These are phyloP conservation scores for Vidua chalybeata DNA, from an alignment of 2,113 vertebrate species.

Conservation along the genomic window DNA sequence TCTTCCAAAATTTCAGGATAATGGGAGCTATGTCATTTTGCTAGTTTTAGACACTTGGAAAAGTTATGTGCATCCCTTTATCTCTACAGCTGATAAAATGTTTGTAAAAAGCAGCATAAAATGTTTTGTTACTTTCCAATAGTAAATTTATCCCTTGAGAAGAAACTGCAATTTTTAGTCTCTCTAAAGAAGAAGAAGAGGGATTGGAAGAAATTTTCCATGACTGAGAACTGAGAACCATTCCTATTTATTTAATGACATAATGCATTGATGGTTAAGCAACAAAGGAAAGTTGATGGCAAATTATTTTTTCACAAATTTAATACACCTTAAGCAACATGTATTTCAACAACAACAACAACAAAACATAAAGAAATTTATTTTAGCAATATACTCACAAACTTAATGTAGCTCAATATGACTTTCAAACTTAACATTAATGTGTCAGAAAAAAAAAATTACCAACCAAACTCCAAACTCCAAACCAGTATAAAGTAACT, in stretches of 20 bases:
- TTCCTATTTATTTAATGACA: not conserved
- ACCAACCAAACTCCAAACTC: not conserved
- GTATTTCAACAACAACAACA: not conserved
- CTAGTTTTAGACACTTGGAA: not conserved
- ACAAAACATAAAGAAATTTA: not conserved
- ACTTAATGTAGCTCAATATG: not conserved
- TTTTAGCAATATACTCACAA: not conserved
- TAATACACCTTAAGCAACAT: not conserved
- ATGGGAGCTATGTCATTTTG: not conserved
- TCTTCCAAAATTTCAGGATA: not conserved
- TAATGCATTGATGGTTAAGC: not conserved
- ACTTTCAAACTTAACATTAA: not conserved
- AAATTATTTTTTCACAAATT: not conserved
- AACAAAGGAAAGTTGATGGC: not conserved
- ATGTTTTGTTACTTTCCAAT: not conserved
- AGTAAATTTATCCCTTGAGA: not conserved
- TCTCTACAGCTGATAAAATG: not conserved
- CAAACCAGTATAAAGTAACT: not conserved
- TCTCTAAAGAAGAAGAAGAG: not conserved
- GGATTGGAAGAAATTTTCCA: not conserved
- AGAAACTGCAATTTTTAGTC: not conserved
- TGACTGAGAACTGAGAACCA: not conserved
- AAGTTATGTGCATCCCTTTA: not conserved
- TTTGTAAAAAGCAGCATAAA: not conserved
- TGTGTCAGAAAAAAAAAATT: not conserved